Conservation (phyloP, 2,797 vertebrate genomes). For the Crenuchus spilurus region DNA sequence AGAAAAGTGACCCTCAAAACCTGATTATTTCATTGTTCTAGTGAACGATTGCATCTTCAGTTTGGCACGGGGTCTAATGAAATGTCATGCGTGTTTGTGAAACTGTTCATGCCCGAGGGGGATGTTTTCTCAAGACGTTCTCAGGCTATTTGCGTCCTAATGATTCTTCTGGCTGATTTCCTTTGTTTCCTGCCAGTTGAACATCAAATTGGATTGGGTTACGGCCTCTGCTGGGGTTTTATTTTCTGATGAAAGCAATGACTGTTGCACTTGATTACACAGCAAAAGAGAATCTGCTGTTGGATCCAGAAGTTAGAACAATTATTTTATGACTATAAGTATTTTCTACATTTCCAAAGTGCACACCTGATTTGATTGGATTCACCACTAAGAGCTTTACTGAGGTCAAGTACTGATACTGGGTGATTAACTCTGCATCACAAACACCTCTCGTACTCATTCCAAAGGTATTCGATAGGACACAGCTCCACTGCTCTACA, state of each 20-base stretch:
- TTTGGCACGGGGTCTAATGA: background rate
- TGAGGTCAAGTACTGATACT: too few species aligned
- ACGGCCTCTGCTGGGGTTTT: background rate
- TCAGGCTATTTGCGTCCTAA: conserved; percentile 22
- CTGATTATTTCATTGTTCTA: background rate
- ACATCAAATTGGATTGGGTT: conserved; percentile 3
- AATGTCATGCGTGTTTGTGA: background rate
- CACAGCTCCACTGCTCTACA: too few species aligned
- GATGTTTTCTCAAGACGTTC: conserved; percentile 9
- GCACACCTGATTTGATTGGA: too few species aligned
- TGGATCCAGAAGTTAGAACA: conserved; percentile 9
- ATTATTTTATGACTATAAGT: background rate
- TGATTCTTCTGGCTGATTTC: conserved; percentile 14
- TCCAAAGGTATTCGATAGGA: too few species aligned
- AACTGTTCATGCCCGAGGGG: background rate
- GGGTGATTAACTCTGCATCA: too few species aligned
- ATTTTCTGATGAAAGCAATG: conserved; percentile 3
- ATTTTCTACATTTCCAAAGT: background rate
- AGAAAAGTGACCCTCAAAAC: background rate
- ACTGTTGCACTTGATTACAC: conserved; percentile 2
- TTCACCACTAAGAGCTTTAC: too few species aligned
- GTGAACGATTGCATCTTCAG: background rate
- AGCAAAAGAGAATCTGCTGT: conserved; percentile 15
- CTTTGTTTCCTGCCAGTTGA: conserved; percentile 31
- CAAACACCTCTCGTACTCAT: too few species aligned